These are phyloP conservation scores for Charina bottae DNA, from an alignment of 2,113 vertebrate species.

Conservation along the genomic window DNA sequence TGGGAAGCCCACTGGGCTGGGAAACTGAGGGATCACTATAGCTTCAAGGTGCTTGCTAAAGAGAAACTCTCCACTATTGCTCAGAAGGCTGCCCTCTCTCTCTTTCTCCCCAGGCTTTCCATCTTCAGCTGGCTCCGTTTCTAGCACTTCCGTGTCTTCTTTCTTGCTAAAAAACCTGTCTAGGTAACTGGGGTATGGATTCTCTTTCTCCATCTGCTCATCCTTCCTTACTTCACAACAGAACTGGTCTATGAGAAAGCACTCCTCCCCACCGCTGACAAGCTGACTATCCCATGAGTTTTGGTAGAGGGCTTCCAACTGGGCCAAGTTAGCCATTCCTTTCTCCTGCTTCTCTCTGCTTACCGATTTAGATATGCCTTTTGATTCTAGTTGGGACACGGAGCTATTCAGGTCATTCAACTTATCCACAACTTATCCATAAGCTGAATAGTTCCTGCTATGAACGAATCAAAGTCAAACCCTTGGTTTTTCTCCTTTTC, in stretches of 20 bases:
- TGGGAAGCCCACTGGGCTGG: constrained; percentile 85
- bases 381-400: constrained; percentile 89
- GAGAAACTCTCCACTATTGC: constrained; percentile 83
- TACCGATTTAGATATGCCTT: constrained; percentile 88
- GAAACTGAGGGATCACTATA: constrained; percentile 88
- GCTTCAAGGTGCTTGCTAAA: constrained; percentile 93
- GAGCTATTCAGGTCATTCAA: constrained; percentile 96
- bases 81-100: constrained; percentile 82
- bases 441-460: constrained; percentile 95
- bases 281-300: constrained; percentile 90
- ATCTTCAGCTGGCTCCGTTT: constrained; percentile 81
- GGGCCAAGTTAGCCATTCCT: constrained; percentile 95
- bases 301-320: constrained; percentile 84
- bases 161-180: constrained; percentile 94
- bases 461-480: constrained; percentile 99
- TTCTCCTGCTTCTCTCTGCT: constrained; percentile 97
- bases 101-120: constrained; percentile 77
- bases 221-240: constrained; percentile 91
- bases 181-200: constrained; percentile 92
- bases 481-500: constrained; percentile 91
- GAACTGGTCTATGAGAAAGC: constrained; percentile 88
- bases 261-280: constrained; percentile 78
- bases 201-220: constrained; percentile 88
- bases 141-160: constrained; percentile 85
- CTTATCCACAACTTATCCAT: constrained; percentile 92